These are phyloP conservation scores for Anarrhichthys ocellatus DNA, from an alignment of 2,113 vertebrate genomes.

Conservation along the genomic window DNA sequence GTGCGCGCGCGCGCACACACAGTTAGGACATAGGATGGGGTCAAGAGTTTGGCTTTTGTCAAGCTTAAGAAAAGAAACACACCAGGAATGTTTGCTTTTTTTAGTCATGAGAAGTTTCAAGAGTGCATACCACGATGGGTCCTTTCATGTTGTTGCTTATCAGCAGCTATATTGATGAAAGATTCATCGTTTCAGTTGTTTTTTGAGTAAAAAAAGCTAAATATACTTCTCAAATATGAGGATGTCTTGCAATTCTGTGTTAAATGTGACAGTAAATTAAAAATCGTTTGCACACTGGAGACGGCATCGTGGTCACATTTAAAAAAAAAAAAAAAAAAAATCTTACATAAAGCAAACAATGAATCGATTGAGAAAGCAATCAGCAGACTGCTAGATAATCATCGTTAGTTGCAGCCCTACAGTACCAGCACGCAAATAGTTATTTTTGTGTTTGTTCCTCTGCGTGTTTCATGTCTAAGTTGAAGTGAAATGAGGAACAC, in stretches of 20 bases:
- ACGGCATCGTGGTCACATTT: not conserved
- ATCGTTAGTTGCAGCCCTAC: not conserved
- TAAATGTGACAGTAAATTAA: not conserved
- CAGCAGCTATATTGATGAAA: not conserved
- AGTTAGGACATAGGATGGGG: not conserved
- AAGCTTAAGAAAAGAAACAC: slow-evolving; percentile 8
- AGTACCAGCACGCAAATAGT: not conserved
- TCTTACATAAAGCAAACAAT: not conserved
- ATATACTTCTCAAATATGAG: not conserved
- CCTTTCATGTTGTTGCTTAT: not conserved
- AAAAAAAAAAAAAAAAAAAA: not conserved
- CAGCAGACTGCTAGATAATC: not conserved
- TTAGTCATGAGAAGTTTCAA: not conserved
- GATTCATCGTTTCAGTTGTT: not conserved
- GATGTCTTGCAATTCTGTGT: not conserved
- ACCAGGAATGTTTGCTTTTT: slow-evolving; percentile 12
- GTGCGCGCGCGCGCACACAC: not conserved
- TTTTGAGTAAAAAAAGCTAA: not conserved
- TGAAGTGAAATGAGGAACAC: slow-evolving; percentile 68
- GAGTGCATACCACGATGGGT: not conserved
- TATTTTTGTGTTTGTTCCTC: slow-evolving; percentile 12
- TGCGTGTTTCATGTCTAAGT: slow-evolving; percentile 29
- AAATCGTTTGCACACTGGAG: not conserved
- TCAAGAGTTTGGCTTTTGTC: slow-evolving; percentile 2
- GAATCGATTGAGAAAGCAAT: not conserved